Base-by-base conservation (phyloP, 2,888 invertebrate species). In the Phaonia tiefii region DNA sequence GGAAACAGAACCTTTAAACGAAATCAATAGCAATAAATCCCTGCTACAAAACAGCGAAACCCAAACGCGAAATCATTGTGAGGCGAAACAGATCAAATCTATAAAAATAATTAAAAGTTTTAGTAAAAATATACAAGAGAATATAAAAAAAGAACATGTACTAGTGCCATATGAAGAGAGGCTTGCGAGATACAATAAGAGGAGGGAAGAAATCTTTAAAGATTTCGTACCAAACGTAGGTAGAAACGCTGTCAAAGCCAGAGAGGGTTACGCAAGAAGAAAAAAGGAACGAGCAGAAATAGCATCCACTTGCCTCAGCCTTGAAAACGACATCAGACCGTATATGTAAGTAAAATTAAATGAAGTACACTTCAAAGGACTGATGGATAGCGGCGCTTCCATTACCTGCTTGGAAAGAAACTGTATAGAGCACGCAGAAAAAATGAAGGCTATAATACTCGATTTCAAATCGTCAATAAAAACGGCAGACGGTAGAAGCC, bases 1-100 rank as follows among this genome's bases (percentile, higher is more conserved):
- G 42, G 25, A 5, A 37, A 13, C 20, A 5, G 11, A 44, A 5
- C 44, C 11, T 2, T 31, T 31, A 5, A 49, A 31, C 17, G 39
- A 39, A 20, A 51, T 51, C 17, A 73, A 25, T 49, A 10, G 39
- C 31, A 3, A 51, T 37, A n/a, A 39, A 73, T 15, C 44, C 46
- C n/a, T 11, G 44, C 10, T 37, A 7, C 5, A 37, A 37, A 37
- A 4, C 5, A 4, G 37, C 5, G 10, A 10, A 37, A 37, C 37
- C 37, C 37, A 37, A 37, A 58, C n/a, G n/a, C n/a, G n/a, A n/a
- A n/a, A n/a, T n/a, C n/a, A n/a, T n/a, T n/a, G n/a, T n/a, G n/a
- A n/a, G n/a, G n/a, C n/a, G n/a, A n/a, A n/a, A n/a, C n/a, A n/a
- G n/a, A n/a, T n/a, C n/a, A n/a, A n/a, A n/a, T n/a, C n/a, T n/a